Base-by-base conservation (phyloP, 1,140 invertebrate genomes). In the Hyphantria cunea region DNA sequence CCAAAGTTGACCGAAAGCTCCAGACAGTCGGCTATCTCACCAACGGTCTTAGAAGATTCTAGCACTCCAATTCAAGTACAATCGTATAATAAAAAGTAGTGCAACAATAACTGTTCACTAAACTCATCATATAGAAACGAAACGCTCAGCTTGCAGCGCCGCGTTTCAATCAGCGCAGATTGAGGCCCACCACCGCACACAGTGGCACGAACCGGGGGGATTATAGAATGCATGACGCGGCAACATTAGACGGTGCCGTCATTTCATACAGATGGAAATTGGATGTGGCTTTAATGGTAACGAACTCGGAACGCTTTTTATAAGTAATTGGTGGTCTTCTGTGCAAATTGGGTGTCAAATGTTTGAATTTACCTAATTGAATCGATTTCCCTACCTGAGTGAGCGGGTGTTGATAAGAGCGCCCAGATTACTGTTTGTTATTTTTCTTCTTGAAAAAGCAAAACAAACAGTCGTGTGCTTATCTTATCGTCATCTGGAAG, bases 131-230 rank as follows among this genome's bases (percentile, higher is more conserved):
- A 54, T 58, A 63, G 62, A 68, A 62, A 52, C 64, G 25, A 60
- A 60, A 42, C 25, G 56, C 56, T 50, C 47, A 12, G 48, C 56
- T 42, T 51, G 56, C 71, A 80, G 73, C 66, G 70, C 65, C 64
- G 53, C 69, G 76, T 77, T 85, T 85, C 84, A 87, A 87, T 87
- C 84, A 84, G 77, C 56, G 33, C 64, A 76, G 77, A 85, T 81
- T 83, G 82, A 76, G 78, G 74, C 63, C 60, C 51, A 72, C 72
- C 55, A 72, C 72, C 55, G 68, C 66, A 67, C 70, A 63, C 45
- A 65, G 51, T 66, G 65, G 67, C 67, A 49, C 55, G 49, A 58
- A 66, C 54, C 34, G 66, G 47, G 72, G 55, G 63, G 61, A 76
- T 76, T 76, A 73, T 69, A 74, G 69, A 74, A 70, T 70, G 72